Conservation (phyloP, 1,140 invertebrate species). For the Conus ventricosus region DNA sequence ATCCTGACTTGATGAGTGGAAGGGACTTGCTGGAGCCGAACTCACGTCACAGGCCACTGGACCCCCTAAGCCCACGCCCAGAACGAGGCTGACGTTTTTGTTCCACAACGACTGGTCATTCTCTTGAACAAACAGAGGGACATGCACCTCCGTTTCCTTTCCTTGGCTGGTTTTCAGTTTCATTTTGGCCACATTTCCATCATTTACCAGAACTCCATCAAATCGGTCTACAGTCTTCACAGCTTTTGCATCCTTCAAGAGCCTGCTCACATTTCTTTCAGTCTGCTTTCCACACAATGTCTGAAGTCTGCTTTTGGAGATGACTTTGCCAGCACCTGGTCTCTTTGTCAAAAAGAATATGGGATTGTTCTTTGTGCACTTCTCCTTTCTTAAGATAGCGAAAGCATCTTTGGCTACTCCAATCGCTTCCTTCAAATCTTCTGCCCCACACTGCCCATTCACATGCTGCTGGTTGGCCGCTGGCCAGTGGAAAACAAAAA, state of each 20-base stretch:
- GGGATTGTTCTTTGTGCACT: constrained; percentile 39
- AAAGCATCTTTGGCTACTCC: constrained; percentile 39
- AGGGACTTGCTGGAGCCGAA: neutral
- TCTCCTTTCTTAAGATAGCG: constrained; percentile 32
- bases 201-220: constrained; percentile 43
- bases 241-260: constrained; percentile 37
- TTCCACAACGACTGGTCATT: constrained; percentile 39
- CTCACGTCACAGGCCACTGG: constrained; percentile 50
- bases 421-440: constrained; percentile 32
- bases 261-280: constrained; percentile 31
- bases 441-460: neutral
- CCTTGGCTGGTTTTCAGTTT: constrained; percentile 15
- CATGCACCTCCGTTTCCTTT: constrained; percentile 28
- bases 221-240: constrained; percentile 36
- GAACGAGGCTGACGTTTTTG: constrained; percentile 47
- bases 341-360: constrained; percentile 50
- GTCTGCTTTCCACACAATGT: constrained; percentile 5
- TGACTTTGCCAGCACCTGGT: constrained; percentile 23
- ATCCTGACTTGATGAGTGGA: neutral
- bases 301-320: constrained; percentile 41
- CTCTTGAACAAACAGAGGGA: constrained; percentile 40
- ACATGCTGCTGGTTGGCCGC: constrained; percentile 32
- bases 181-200: constrained; percentile 41
- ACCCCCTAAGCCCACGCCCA: constrained; percentile 52
- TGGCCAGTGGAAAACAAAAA: constrained; percentile 55